A percentile compares a stretch with the other conserved stretches of the same genome.
Conservation (phyloP, 2,797 vertebrate genomes). For the Malacoraja senta region DNA sequence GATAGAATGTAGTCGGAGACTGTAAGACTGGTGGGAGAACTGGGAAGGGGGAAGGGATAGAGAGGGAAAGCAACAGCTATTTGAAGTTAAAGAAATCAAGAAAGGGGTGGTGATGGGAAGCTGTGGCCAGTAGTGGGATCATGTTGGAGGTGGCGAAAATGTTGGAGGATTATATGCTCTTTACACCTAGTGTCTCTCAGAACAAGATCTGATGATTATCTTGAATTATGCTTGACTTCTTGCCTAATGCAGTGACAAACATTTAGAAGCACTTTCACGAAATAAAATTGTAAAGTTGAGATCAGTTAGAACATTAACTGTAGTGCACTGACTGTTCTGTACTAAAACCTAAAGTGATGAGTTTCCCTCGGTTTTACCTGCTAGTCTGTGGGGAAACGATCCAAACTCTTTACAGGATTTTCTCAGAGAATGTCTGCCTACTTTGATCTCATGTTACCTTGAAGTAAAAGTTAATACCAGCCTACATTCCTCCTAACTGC, state of each 20-base stretch:
- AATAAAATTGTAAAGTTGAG: neutral
- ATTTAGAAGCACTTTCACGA: neutral
- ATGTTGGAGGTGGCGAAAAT: too few relatives aligned
- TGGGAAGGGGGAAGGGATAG: too few relatives aligned
- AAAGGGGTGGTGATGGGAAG: too few relatives aligned
- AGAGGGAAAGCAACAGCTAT: too few relatives aligned
- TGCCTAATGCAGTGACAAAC: too few relatives aligned
- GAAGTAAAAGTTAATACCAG: neutral
- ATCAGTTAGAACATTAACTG: neutral
- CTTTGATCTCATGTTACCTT: neutral
- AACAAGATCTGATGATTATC: too few relatives aligned
- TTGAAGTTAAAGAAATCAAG: too few relatives aligned
- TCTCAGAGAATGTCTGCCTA: neutral
- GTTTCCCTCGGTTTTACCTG: neutral
- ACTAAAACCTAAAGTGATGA: neutral
- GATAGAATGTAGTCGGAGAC: too few relatives aligned
- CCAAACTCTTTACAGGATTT: neutral
- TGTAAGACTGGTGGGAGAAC: too few relatives aligned
- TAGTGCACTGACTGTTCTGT: neutral
- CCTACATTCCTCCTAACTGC: neutral
- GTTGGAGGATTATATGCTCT: too few relatives aligned
- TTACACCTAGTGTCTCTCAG: neutral
- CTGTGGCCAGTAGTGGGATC: too few relatives aligned
- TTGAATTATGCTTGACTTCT: neutral
- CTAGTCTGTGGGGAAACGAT: neutral